Base-by-base conservation (phyloP, 2,888 invertebrate genomes). In the Endotricha flammealis region DNA sequence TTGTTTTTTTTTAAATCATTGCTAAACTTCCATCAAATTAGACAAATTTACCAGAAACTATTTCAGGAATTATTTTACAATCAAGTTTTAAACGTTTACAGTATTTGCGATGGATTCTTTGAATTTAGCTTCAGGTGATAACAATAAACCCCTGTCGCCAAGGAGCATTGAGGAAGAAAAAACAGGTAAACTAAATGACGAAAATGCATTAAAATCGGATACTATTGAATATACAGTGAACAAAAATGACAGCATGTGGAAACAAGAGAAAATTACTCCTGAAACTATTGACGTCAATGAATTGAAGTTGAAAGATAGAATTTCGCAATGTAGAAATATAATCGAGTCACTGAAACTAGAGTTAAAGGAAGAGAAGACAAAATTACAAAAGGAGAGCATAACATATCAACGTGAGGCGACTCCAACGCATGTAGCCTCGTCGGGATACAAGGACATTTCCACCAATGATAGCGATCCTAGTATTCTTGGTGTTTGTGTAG, bases 331-430 rank as follows among this genome's bases (percentile, higher is more conserved):
- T 40, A 72, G 69, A 46, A 65, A 57, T 40, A 67, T 79, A 33
- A 79, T 85, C 32, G 77, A 80, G 44, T 75, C 80, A 12, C 50
- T 85, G 14, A 85, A 85, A 53, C 38, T 64, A 1, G 81, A 85
- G 48, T 53, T 86, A 0, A 70, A 54, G 32, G 73, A 73, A 57
- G 83, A 83, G 50, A 83, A 80, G 51, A 56, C 55, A 5, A 83
- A 75, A 57, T 32, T 77, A 12, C 69, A 69, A 48, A 66, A 56
- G 28, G 73, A 74, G 45, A 53, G 36, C 9, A 69, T 60, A 48
- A 33, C 33, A 7, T 8, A 44, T 8, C 44, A 39, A 25, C 39
- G 42, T 10, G 16, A 33, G 13, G 9, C 48, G 36, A 39, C 43
- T 23, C 36, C 29, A 32, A 41, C 13, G 25, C 27, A 24, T 39